phyloP scores from a whole-genome alignment of 2,797 vertebrate genomes.

The Lagodon rhomboides region DNA sequence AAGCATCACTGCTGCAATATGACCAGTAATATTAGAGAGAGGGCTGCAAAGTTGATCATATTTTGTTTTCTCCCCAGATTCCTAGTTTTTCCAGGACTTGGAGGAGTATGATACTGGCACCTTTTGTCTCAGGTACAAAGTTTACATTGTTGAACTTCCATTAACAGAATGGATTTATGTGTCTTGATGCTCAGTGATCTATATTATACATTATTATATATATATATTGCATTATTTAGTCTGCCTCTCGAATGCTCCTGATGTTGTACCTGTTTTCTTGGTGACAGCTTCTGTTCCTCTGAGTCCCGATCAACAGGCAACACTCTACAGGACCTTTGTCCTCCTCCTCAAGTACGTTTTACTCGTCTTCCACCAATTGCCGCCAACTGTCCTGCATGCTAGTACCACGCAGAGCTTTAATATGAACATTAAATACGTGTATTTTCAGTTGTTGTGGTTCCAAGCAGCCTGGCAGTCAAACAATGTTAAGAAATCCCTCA shows the following conservation, averaged over 20 bases:
- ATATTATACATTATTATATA: too few relatives aligned
- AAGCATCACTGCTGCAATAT: not conserved
- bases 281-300: conserved; percentile 90
- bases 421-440: not conserved
- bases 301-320: conserved; percentile 87
- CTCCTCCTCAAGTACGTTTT: conserved; percentile 92
- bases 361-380: not conserved
- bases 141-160: not conserved
- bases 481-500: not conserved
- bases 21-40: not conserved
- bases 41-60: not conserved
- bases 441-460: not conserved
- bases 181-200: not conserved
- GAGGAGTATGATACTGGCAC: conserved; percentile 90
- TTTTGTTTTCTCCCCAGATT: conserved; percentile 68
- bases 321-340: conserved; percentile 90
- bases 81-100: conserved; percentile 87
- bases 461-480: not conserved
- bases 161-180: not conserved
- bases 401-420: too few relatives aligned
- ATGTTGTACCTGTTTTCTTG: conserved; percentile 13
- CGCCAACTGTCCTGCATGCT: not conserved
- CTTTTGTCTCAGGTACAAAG: conserved; percentile 90
- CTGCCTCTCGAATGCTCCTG: conserved; percentile 7
- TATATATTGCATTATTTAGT: too few relatives aligned